Conservation (phyloP, 1,140 invertebrate genomes). For the Neodiprion fabricii region DNA sequence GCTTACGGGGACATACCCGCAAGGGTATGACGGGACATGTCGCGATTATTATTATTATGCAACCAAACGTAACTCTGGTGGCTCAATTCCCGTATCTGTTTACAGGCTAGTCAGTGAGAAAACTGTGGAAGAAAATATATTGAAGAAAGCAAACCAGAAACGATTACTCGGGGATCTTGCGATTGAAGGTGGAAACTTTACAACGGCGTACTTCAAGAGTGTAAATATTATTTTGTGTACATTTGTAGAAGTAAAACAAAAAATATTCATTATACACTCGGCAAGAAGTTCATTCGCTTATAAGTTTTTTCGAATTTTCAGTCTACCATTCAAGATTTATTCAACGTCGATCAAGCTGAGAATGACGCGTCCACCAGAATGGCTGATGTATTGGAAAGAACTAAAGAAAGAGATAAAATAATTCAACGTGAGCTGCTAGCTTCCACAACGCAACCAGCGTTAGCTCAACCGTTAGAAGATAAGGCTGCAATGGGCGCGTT, state of each 20-base stretch:
- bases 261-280: constrained; percentile 20
- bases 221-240: constrained; percentile 62
- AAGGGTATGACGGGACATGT: too few relatives aligned
- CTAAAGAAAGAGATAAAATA: constrained; percentile 53
- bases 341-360: constrained; percentile 76
- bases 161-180: constrained; percentile 94
- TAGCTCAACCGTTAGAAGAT: constrained; percentile 55
- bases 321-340: constrained; percentile 92
- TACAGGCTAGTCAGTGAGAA: constrained; percentile 89
- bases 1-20: too few relatives aligned
- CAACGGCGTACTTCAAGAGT: constrained; percentile 95
- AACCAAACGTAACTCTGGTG: too few relatives aligned
- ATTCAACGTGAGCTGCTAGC: constrained; percentile 41
- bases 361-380: constrained; percentile 69
- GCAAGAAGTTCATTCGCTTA: neutral
- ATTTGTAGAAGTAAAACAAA: constrained; percentile 9
- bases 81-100: constrained; percentile 19
- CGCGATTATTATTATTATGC: too few relatives aligned
- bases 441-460: constrained; percentile 25
- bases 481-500: constrained; percentile 73
- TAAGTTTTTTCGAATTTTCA: constrained; percentile 53
- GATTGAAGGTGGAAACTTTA: constrained; percentile 99
- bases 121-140: constrained; percentile 99
- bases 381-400: constrained; percentile 68
- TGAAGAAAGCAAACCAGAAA: constrained; percentile 99